Evolutionary conservation across 2,888 invertebrate genomes (phyloP).

Genomic region (Patella caerulea): DNA sequence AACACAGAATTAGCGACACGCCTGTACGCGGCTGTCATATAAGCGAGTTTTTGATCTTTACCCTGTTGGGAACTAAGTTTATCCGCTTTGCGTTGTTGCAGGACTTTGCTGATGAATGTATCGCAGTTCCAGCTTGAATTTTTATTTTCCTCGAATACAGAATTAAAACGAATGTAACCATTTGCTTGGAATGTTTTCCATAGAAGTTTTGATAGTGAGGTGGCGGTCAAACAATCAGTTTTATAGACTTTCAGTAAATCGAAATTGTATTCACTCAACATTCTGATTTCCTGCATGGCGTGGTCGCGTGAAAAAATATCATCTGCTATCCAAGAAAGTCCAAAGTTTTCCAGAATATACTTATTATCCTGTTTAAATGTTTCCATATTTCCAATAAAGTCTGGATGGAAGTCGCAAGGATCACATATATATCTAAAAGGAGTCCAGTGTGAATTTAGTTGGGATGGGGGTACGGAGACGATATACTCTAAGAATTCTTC

Average conservation of each 20-base stretch:
- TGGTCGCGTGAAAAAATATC: slow-evolving; percentile 18
- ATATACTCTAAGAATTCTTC: slow-evolving; percentile 26
- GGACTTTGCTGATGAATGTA: too few relatives aligned
- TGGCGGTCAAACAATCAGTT: slow-evolving; percentile 15
- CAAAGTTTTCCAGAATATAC: slow-evolving; percentile 2
- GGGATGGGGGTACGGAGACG: background rate
- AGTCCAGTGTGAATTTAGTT: slow-evolving; percentile 37
- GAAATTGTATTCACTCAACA: slow-evolving; percentile 29
- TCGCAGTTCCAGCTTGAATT: too few relatives aligned
- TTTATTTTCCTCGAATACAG: background rate
- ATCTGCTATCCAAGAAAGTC: slow-evolving; percentile 19
- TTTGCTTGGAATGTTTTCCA: slow-evolving; percentile 31
- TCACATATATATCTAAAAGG: slow-evolving; percentile 32
- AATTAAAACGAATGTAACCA: slow-evolving; percentile 26
- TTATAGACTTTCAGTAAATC: slow-evolving; percentile 20
- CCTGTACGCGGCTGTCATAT: too few relatives aligned
- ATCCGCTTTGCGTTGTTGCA: too few relatives aligned
- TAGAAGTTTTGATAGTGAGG: slow-evolving; percentile 18
- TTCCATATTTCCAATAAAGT: slow-evolving; percentile 37
- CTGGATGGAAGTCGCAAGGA: slow-evolving; percentile 33
- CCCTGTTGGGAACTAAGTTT: too few relatives aligned
- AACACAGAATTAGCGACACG: too few relatives aligned
- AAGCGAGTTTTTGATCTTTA: too few relatives aligned
- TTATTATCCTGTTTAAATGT: slow-evolving; percentile 30
- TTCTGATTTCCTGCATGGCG: slow-evolving; percentile 24